Conservation (phyloP, 1,140 invertebrate genomes). For the Schlechtendalia chinensis region DNA sequence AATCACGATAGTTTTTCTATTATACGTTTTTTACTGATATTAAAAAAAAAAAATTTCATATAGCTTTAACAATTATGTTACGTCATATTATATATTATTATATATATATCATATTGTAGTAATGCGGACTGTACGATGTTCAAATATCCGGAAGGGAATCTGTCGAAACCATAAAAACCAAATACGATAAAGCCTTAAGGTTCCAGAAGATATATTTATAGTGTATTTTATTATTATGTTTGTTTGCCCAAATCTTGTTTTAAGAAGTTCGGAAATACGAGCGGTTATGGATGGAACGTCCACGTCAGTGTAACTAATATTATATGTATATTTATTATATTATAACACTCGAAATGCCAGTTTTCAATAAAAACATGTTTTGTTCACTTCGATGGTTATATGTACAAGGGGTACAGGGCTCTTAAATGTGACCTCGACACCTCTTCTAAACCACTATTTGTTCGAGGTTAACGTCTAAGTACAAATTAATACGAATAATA, state of each 20-base stretch:
- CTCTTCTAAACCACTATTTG: constrained; percentile 6
- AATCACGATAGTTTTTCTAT: neutral
- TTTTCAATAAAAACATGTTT: constrained; percentile 34
- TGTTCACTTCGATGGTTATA: neutral
- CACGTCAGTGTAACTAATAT: neutral
- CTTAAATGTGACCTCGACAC: neutral
- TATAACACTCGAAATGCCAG: neutral
- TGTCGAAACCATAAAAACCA: neutral
- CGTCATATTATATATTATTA: neutral
- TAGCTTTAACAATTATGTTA: neutral
- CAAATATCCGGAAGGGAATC: neutral
- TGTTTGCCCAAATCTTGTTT: neutral
- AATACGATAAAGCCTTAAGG: neutral
- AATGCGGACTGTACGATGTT: neutral
- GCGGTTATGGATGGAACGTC: neutral
- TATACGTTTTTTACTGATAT: too few relatives aligned
- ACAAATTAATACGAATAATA: constrained; percentile 17
- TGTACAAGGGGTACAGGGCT: neutral
- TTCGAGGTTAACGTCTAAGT: constrained; percentile 16
- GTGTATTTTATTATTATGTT: constrained; percentile 17
- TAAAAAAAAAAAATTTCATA: neutral
- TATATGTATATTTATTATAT: neutral
- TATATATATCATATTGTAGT: neutral
- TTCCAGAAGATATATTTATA: neutral
- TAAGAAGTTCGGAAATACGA: constrained; percentile 9